Percentiles rank a stretch among this genome's conserved stretches.
These are phyloP conservation scores for Poeciliopsis presidionis DNA, from an alignment of 2,797 vertebrate genomes.

Conservation along the genomic window DNA sequence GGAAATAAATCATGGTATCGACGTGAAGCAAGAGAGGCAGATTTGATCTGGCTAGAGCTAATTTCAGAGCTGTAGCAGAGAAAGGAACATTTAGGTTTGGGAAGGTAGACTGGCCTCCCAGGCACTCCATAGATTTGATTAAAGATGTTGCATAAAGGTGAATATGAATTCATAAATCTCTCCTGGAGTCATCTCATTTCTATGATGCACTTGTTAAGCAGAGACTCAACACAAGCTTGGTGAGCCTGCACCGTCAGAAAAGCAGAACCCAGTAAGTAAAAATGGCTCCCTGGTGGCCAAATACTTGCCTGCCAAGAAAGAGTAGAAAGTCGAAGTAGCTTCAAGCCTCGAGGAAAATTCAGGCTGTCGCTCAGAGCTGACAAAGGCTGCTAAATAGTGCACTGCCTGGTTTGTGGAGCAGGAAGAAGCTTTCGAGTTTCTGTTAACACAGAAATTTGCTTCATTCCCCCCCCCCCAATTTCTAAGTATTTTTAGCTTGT, in stretches of 20 bases:
- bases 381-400: constrained; percentile 39
- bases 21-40: neutral
- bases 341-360: constrained; percentile 36
- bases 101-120: neutral
- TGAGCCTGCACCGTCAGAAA: neutral
- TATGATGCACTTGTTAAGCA: neutral
- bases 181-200: neutral
- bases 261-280: constrained; percentile 30
- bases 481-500: neutral
- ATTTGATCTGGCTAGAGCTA: neutral
- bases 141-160: neutral
- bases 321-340: constrained; percentile 32
- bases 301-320: constrained; percentile 45
- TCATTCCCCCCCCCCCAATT: neutral
- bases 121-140: neutral
- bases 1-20: neutral
- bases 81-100: neutral
- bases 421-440: constrained; percentile 29
- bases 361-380: constrained; percentile 20
- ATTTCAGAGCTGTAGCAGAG: neutral
- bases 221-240: neutral
- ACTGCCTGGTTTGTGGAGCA: constrained; percentile 25
- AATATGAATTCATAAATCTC: neutral
- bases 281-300: constrained; percentile 44
- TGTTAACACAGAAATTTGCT: neutral